Evolutionary conservation across 2,888 invertebrate species (phyloP), one percentile per base, ranked within the genome.

Genomic region (Euplagia quadripunctaria): DNA sequence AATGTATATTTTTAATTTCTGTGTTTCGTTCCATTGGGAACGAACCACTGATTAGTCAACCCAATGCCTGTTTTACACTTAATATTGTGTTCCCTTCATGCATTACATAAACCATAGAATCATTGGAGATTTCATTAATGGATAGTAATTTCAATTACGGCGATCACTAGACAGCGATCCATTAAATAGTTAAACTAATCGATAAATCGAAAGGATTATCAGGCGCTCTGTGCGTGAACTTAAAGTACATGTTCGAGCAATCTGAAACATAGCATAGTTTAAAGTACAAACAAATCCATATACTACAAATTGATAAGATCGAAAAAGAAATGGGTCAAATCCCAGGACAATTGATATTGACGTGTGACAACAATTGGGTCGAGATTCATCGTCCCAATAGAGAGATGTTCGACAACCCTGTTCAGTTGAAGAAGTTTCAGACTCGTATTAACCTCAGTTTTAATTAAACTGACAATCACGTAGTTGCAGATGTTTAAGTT

Each of bases 401-500:
- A 20, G 68, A 70, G 49, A 71, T 68, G 73, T 70, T 72, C 77
- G 82, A 78, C 85, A 89, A 68, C 87, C 86, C 86, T 87, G 71
- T 78, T 78, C 70, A 76, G 75, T 82, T 84, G 72, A 82, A 82
- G 82, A 78, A 83, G 80, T 73, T 79, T 79, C 84, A 80, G 83
- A 86, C 84, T 85, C 75, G 76, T 85, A 85, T 84, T 84, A 85
- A 84, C 83, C 86, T 84, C 79, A 80, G 82, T 85, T 90, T 91
- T 90, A 92, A 92, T 92, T 93, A 91, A 91, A 89, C 82, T 88
- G 83, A 86, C 82, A 85, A 82, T 81, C 74, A 80, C 78, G 72
- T 77, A 79, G 72, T 75, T 77, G 77, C 79, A 81, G 77, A 79
- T 79, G 71, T 80, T 78, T 79, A 76, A 78, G 70, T 68, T 71